These are phyloP conservation scores for Catocala sponsa DNA, from an alignment of 2,888 invertebrate genomes.

Conservation along the genomic window DNA sequence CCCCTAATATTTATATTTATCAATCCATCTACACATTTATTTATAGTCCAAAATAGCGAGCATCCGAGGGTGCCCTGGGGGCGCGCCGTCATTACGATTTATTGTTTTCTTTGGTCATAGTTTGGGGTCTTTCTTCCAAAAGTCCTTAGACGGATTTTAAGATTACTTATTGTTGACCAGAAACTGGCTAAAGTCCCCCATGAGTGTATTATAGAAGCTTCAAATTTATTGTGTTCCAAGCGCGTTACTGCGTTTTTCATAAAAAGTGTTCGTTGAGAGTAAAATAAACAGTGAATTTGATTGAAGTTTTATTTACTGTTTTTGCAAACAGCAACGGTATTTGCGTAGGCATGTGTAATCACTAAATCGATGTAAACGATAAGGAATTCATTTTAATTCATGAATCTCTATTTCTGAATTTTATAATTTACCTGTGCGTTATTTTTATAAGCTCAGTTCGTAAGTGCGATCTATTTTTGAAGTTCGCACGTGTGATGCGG, in stretches of 20 bases:
- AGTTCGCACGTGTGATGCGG: slow-evolving; percentile 71
- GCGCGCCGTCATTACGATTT: slow-evolving; percentile 84
- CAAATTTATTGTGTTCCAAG: slow-evolving; percentile 42
- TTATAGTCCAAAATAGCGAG: slow-evolving; percentile 86
- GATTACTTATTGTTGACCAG: slow-evolving; percentile 67
- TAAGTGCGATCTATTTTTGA: slow-evolving; percentile 65
- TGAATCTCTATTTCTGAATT: slow-evolving; percentile 27
- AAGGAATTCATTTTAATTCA: slow-evolving; percentile 22
- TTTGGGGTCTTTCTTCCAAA: slow-evolving; percentile 69
- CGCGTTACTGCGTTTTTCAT: slow-evolving; percentile 34
- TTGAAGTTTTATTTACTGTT: slow-evolving; percentile 29
- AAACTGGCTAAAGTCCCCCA: slow-evolving; percentile 58
- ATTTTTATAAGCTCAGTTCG: slow-evolving; percentile 63
- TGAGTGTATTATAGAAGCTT: slow-evolving; percentile 52
- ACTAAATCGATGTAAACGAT: slow-evolving; percentile 13
- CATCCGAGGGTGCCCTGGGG: slow-evolving; percentile 84
- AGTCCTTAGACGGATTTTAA: slow-evolving; percentile 73
- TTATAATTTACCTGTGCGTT: slow-evolving; percentile 59
- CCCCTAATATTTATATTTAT: slow-evolving; percentile 88
- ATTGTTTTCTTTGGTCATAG: slow-evolving; percentile 86
- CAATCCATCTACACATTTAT: slow-evolving; percentile 88
- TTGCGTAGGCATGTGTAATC: slow-evolving; percentile 15
- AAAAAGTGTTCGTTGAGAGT: slow-evolving; percentile 25
- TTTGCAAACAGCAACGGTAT: slow-evolving; percentile 19
- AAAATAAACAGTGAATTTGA: slow-evolving; percentile 30